Evolutionary conservation across 2,888 invertebrate genomes (phyloP), one percentile per base, ranked within the genome.

Genomic region (Sphaerophoria taeniata): DNA sequence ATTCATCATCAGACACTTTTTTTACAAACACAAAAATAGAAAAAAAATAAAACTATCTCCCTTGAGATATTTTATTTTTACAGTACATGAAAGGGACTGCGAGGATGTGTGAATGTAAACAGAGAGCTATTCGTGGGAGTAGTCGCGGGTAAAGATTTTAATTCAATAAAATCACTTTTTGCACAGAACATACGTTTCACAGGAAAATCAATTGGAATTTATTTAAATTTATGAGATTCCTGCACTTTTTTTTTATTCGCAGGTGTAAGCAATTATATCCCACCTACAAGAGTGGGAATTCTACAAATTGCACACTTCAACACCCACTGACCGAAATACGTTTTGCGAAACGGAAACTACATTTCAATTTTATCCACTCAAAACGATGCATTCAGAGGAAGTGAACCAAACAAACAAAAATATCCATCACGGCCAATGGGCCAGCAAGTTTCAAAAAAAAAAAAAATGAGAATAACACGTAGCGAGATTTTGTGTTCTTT

Each of bases 241-340:
- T 16, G 14, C 0, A 14, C 6, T 49, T 49, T 49, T 49, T n/a
- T 7, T 16, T 49, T 6, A 16, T 14, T 56, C 0, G 6, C 2
- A 14, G 33, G 56, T 14, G 14, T 3, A 55, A 55, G 4, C 14
- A 36, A 36, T 39, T 9, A 12, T 0, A 39, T 58, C 36, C 16
- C 58, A 58, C 58, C 43, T 60, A 2, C 3, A 11, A 3, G n/a
- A 14, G 56, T 56, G 14, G 12, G 2, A 6, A n/a, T 39, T 39
- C 4, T 5, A 6, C n/a, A 61, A 45, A 61, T 31, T 61, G 43
- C 39, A 69, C 45, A 51, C 79, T 43, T 14, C n/a, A 39, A 12
- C 77, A 65, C 72, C 43, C 72, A 65, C 77, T 77, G 55, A 56
- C 72, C 56, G 72, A 58, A 58, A 78, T 72, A 61, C 31, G 24